Conservation (phyloP, 2,113 vertebrate genomes). For the Meleagris gallopavo region DNA sequence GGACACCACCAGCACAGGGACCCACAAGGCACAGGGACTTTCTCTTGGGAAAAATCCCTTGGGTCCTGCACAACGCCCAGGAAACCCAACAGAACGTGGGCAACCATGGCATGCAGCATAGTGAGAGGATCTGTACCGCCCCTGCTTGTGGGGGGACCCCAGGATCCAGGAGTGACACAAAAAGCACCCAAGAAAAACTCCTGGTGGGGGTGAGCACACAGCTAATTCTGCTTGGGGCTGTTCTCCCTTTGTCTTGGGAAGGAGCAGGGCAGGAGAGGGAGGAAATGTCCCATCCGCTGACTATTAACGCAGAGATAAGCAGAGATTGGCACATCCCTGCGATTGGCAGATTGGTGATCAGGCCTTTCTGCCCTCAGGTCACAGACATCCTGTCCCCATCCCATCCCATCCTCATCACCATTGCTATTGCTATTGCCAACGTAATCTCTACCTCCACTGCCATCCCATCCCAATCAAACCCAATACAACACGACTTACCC, state of each 20-base stretch:
- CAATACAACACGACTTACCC: no score
- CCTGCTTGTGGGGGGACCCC: background rate
- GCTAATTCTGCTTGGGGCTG: background rate
- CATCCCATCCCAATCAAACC: background rate
- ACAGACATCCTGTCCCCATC: background rate
- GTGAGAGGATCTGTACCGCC: background rate
- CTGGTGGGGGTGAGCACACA: background rate
- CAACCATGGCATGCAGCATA: background rate
- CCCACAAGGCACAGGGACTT: no score
- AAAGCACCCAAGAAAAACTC: background rate
- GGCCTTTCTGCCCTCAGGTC: background rate
- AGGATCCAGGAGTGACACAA: background rate
- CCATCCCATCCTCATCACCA: background rate
- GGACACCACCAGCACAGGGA: no score
- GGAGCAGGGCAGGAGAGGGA: background rate
- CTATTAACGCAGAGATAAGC: background rate
- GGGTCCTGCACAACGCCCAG: background rate
- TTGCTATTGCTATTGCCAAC: no score
- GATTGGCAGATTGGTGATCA: background rate
- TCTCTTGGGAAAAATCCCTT: background rate
- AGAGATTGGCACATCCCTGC: background rate
- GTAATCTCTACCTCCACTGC: no score
- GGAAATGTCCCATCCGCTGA: slow-evolving; percentile 34
- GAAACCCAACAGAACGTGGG: background rate
- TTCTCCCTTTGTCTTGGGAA: background rate